These are phyloP conservation scores for Madoqua kirkii DNA, from an alignment of 2,113 vertebrate species.

Conservation along the genomic window DNA sequence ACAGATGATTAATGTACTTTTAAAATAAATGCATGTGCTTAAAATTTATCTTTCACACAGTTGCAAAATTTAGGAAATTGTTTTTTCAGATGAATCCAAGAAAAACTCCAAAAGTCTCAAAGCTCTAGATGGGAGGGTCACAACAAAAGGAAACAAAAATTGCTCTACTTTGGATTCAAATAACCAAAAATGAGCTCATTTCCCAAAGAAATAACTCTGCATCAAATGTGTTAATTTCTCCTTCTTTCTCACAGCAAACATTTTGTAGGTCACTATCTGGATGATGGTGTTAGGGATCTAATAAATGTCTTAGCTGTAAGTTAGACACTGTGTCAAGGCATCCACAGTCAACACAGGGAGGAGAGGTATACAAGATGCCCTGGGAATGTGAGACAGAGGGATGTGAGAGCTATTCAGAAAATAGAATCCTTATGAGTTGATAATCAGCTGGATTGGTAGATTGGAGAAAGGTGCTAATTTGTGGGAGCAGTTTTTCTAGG, in stretches of 20 bases:
- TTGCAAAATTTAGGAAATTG: neutral
- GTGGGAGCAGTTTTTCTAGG: neutral
- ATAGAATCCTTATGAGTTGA: neutral
- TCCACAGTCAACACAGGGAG: neutral
- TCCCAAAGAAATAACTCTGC: neutral
- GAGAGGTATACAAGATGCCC: too few relatives aligned
- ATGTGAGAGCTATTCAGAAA: neutral
- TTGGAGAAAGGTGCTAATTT: neutral
- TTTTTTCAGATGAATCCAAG: neutral
- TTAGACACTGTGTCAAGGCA: neutral
- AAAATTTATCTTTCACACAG: neutral
- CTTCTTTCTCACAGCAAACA: neutral
- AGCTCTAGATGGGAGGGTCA: neutral
- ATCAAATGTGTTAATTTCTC: neutral
- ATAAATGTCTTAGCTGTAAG: neutral
- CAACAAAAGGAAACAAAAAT: neutral
- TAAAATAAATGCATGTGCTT: neutral
- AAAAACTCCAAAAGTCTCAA: neutral
- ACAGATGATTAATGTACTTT: neutral
- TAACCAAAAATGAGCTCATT: neutral
- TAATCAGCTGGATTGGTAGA: neutral
- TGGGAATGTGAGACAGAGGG: neutral
- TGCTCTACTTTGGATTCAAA: neutral
- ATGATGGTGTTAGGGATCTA: neutral
- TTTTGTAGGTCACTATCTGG: neutral